Percentiles rank a stretch among this genome's conserved stretches.
These are phyloP conservation scores for Acanthiza pusilla DNA, from an alignment of 2,797 vertebrate species.

Conservation along the genomic window DNA sequence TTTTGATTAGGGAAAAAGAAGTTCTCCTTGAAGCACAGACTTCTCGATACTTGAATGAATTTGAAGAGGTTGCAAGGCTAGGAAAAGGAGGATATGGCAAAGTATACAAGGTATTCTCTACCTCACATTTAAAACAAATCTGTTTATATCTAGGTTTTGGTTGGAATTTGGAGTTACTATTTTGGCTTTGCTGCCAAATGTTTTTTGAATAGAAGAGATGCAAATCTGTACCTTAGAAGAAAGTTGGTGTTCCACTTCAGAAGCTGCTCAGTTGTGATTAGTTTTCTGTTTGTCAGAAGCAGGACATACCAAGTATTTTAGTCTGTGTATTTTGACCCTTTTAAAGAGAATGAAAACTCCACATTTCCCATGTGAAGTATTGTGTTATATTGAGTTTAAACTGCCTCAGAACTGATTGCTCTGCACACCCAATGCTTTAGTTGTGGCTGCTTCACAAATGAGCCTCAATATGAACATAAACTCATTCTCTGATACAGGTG, in stretches of 20 bases:
- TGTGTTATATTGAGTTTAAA: neutral
- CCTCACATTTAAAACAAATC: neutral
- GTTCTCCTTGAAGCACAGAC: slow-evolving; percentile 86
- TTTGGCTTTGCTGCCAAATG: neutral
- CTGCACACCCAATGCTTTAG: neutral
- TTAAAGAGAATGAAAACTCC: neutral
- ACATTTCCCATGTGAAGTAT: neutral
- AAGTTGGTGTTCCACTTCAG: neutral
- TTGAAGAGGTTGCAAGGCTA: slow-evolving; percentile 86
- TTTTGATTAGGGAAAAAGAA: slow-evolving; percentile 65
- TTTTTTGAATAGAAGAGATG: neutral
- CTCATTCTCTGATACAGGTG: neutral
- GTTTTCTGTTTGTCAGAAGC: neutral
- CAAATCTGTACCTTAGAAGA: neutral
- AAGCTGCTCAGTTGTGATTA: neutral
- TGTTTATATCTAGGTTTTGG: neutral
- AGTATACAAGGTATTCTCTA: slow-evolving; percentile 87
- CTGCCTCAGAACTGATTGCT: neutral
- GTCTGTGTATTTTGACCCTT: neutral
- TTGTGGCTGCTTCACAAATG: neutral
- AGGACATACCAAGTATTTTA: neutral
- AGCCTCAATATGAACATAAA: neutral
- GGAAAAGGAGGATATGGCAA: slow-evolving; percentile 95
- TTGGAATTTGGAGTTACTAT: neutral
- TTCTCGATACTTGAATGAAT: slow-evolving; percentile 94